Evolutionary conservation across 2,888 invertebrate genomes (phyloP), one percentile per base, ranked within the genome.

Genomic region (Loripinus fragilis): DNA sequence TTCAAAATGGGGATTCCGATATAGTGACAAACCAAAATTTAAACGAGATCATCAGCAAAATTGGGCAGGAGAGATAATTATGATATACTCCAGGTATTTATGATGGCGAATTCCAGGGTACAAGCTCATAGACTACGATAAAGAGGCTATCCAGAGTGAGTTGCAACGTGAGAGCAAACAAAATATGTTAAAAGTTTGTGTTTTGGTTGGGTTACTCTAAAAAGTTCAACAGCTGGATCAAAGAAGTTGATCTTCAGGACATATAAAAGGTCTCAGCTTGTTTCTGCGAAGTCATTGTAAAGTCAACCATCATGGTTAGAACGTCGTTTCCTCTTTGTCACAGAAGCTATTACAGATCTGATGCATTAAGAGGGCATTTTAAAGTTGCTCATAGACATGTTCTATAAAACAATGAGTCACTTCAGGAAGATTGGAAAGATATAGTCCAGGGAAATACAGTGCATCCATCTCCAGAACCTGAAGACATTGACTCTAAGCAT

Each of bases 41-140:
- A 72, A 78, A 65, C 68, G 75, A 38, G 75, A 75, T 52, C 75
- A 81, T 55, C 75, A 78, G 35, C 81, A 81, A 45, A 81, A 81
- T 65, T 81, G 81, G 78, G 78, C 81, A 2, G 78, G 70, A 71
- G 81, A 78, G 65, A 52, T 72, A 41, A 78, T 78, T 41, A 71
- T 50, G n/a, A 73, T 81, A 5, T n/a, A 35, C 15, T 23, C 20
- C 1, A 66, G 81, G 48, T 81, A 76, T 60, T 25, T 78, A 12
- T 52, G 78, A 38, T 60, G 74, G n/a, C 70, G 67, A 10, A 72
- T 78, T 42, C 70, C 73, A 12, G 67, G 73, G 15, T 81, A 81
- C 48, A 72, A 71, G 60, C 20, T 81, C 30, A 65, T 60, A 28
- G 70, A 81, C 50, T 52, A 52, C 25, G 52, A 52, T 25, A 23